A percentile compares a stretch with the other conserved stretches of the same genome.
These are phyloP conservation scores for Phenganax marumi DNA, from an alignment of 92 coral and sea anemone species.

Conservation along the genomic window DNA sequence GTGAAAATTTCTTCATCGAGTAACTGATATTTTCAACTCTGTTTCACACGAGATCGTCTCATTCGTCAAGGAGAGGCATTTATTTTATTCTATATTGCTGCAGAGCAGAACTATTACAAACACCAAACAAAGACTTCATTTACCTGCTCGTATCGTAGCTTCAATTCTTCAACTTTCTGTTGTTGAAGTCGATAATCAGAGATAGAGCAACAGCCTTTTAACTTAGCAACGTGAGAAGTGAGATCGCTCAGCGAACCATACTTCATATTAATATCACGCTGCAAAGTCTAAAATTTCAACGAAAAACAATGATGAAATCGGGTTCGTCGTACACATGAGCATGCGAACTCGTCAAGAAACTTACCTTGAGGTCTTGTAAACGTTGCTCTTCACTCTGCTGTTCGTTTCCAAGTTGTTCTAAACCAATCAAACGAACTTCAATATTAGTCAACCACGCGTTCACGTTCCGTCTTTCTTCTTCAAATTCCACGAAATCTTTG, in stretches of 20 bases:
- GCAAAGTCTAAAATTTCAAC: slow-evolving; percentile 60
- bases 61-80: no score
- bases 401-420: slow-evolving; percentile 86
- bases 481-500: slow-evolving; percentile 59
- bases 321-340: not conserved
- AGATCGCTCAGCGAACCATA: slow-evolving; percentile 77
- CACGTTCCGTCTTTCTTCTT: slow-evolving; percentile 71
- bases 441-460: slow-evolving; percentile 83
- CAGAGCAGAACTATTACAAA: not conserved
- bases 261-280: slow-evolving; percentile 82
- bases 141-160: slow-evolving; percentile 96
- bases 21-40: no score
- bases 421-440: slow-evolving; percentile 77
- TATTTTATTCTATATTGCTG: no score
- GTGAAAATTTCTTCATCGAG: no score
- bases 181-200: slow-evolving; percentile 77
- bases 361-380: slow-evolving; percentile 78
- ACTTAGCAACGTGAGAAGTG: slow-evolving; percentile 72
- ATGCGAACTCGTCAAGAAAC: not conserved
- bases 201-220: slow-evolving; percentile 71
- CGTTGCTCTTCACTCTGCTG: slow-evolving; percentile 67
- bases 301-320: not conserved
- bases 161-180: slow-evolving; percentile 80
- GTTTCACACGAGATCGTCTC: no score
- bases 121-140: no score